A percentile compares a stretch with the other conserved stretches of the same genome.
Conservation (phyloP, 2,888 invertebrate genomes). For the Muschampia plurimacula region DNA sequence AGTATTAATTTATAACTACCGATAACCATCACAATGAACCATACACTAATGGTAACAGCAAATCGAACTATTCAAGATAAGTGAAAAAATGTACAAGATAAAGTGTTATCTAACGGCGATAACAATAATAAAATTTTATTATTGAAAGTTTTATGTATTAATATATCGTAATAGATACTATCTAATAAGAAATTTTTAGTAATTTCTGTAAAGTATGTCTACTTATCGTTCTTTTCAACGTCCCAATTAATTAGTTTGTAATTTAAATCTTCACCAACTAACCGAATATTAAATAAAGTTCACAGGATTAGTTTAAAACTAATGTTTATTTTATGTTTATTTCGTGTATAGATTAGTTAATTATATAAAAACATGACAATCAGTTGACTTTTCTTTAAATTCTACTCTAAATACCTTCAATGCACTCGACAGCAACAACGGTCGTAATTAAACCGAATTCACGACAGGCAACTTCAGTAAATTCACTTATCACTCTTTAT, state of each 20-base stretch:
- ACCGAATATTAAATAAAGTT: not conserved
- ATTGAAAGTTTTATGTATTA: not conserved
- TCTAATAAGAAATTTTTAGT: not conserved
- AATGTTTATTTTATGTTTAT: not conserved
- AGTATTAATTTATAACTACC: not conserved
- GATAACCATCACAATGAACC: not conserved
- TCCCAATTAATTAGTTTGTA: not conserved
- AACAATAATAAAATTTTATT: conserved; percentile 3
- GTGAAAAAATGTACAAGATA: conserved; percentile 31
- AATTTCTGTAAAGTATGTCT: no score
- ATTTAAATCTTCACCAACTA: not conserved
- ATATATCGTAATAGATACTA: not conserved
- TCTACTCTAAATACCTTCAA: conserved; percentile 25
- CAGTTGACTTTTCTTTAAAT: not conserved
- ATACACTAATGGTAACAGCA: conserved; percentile 9
- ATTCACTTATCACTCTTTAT: conserved; percentile 34
- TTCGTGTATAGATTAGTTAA: not conserved
- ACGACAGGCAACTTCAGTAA: conserved; percentile 30
- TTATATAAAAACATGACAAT: conserved; percentile 8
- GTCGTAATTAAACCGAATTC: conserved; percentile 16
- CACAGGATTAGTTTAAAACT: no score
- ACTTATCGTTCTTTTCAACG: no score
- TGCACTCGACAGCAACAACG: conserved; percentile 1
- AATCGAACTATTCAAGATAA: conserved; percentile 20
- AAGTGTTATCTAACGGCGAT: conserved; percentile 21